Percentiles rank a stretch among this genome's conserved stretches.
Evolutionary conservation across 1,140 invertebrate genomes (phyloP).

Genomic region (Ceratosolen solmsi): DNA sequence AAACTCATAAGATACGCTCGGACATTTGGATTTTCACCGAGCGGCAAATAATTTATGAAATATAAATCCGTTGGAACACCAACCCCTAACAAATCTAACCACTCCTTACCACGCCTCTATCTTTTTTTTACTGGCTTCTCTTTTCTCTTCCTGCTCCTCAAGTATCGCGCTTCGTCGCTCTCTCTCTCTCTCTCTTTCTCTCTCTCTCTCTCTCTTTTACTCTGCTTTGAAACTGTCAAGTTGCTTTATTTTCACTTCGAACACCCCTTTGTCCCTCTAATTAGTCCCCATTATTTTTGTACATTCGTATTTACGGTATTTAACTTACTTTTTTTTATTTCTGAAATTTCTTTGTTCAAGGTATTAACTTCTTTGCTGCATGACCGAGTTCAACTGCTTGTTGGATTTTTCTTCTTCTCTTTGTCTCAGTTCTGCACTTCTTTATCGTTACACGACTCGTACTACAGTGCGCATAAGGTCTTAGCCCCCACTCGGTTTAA

Average conservation of each 20-base stretch:
- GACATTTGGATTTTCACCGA: slow-evolving; percentile 50
- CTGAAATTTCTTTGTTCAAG: slow-evolving; percentile 40
- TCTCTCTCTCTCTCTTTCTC: slow-evolving; percentile 25
- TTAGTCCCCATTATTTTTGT: slow-evolving; percentile 43
- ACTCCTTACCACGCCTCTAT: slow-evolving; percentile 64
- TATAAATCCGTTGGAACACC: slow-evolving; percentile 62
- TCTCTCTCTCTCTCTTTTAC: slow-evolving; percentile 21
- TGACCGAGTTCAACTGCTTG: slow-evolving; percentile 35
- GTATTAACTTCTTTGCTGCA: slow-evolving; percentile 48
- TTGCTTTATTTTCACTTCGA: not conserved
- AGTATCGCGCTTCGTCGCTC: not conserved
- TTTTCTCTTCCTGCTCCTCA: slow-evolving; percentile 21
- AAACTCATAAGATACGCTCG: slow-evolving; percentile 21
- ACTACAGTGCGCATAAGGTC: slow-evolving; percentile 3
- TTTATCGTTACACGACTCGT: slow-evolving; percentile 20
- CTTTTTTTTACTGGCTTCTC: slow-evolving; percentile 43
- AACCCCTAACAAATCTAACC: slow-evolving; percentile 66
- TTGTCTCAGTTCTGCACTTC: not conserved
- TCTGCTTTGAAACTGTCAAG: no score
- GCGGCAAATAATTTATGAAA: slow-evolving; percentile 65
- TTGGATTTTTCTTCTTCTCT: slow-evolving; percentile 12
- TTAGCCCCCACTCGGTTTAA: slow-evolving; percentile 9
- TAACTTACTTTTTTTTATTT: slow-evolving; percentile 5
- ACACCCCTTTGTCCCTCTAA: slow-evolving; percentile 44
- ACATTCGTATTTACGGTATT: not conserved